Evolutionary conservation across 1,140 invertebrate species (phyloP).

Genomic region (Drosophila dunni): DNA sequence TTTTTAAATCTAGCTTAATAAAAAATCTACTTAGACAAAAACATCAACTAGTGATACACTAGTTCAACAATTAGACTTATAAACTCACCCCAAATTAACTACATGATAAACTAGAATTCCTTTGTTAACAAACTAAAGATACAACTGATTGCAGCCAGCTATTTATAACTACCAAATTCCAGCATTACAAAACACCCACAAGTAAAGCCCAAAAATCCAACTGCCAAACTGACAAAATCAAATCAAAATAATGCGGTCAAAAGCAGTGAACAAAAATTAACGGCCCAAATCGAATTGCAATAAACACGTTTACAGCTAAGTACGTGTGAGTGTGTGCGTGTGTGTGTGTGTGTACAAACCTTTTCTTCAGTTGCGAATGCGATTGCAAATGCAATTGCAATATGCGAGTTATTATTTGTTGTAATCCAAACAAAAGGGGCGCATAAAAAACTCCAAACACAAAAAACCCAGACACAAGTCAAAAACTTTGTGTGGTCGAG

Average conservation of each 20-base stretch:
- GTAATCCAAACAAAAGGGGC: conserved; percentile 71
- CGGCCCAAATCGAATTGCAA: conserved; percentile 5
- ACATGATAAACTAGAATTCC: too few species aligned
- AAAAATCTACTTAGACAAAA: too few species aligned
- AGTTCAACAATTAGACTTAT: too few species aligned
- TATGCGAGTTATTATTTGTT: conserved; percentile 44
- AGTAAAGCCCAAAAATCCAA: not conserved
- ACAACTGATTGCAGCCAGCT: too few species aligned
- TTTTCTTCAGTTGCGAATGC: conserved; percentile 44
- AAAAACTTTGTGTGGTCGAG: conserved; percentile 39
- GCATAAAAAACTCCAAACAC: conserved; percentile 5
- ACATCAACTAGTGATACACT: too few species aligned
- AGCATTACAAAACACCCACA: not conserved
- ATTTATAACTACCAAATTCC: not conserved
- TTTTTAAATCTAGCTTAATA: too few species aligned
- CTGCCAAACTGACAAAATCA: conserved; percentile 13
- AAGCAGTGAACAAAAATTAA: conserved; percentile 1
- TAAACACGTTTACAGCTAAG: not conserved
- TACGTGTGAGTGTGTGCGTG: too few species aligned
- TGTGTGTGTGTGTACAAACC: conserved; percentile 46
- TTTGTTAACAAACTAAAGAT: too few species aligned
- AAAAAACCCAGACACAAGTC: conserved; percentile 40
- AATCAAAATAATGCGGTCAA: conserved; percentile 46
- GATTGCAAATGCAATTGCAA: conserved; percentile 42
- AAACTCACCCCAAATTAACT: too few species aligned